Percentiles rank a stretch among this genome's conserved stretches.
These are phyloP conservation scores for Macrostomum cliftonense DNA, from an alignment of 2,888 invertebrate species.

Conservation along the genomic window DNA sequence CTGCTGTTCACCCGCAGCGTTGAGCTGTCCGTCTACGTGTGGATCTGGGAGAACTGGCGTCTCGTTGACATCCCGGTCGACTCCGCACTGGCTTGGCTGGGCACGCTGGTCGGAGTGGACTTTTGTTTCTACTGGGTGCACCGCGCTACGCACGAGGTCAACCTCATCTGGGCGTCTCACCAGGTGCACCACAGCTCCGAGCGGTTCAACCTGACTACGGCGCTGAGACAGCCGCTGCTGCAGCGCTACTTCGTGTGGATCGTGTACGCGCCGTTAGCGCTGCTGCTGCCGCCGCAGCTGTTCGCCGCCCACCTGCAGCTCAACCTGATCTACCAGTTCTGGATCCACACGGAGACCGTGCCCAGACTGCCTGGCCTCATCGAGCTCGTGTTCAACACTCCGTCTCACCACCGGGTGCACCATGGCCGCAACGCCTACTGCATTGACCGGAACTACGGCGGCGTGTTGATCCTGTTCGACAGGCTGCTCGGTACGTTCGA, in stretches of 20 bases:
- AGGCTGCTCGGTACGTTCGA: constrained; percentile 50
- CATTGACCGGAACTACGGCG: constrained; percentile 76
- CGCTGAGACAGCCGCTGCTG: constrained; percentile 29
- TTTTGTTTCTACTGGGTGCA: constrained; percentile 71
- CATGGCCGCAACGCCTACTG: constrained; percentile 63
- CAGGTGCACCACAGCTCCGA: constrained; percentile 36
- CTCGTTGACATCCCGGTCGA: constrained; percentile 58
- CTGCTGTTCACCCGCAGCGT: constrained; percentile 72
- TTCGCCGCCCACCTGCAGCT: constrained; percentile 59
- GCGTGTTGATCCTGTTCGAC: constrained; percentile 68
- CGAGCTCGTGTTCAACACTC: constrained; percentile 57
- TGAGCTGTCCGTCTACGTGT: constrained; percentile 46
- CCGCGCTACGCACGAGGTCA: constrained; percentile 53
- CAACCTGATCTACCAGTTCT: constrained; percentile 72
- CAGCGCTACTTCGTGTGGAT: constrained; percentile 28
- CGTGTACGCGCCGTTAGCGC: constrained; percentile 35
- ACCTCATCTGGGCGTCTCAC: constrained; percentile 33
- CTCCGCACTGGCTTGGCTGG: constrained; percentile 57
- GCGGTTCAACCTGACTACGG: constrained; percentile 33
- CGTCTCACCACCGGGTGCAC: constrained; percentile 61
- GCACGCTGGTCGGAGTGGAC: constrained; percentile 53
- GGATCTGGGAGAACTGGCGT: constrained; percentile 28
- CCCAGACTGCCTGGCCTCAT: constrained; percentile 60
- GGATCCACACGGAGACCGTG: constrained; percentile 67
- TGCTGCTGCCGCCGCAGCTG: constrained; percentile 29